Evolutionary conservation across 2,113 vertebrate genomes (phyloP).

Genomic region (Ophiodon elongatus): DNA sequence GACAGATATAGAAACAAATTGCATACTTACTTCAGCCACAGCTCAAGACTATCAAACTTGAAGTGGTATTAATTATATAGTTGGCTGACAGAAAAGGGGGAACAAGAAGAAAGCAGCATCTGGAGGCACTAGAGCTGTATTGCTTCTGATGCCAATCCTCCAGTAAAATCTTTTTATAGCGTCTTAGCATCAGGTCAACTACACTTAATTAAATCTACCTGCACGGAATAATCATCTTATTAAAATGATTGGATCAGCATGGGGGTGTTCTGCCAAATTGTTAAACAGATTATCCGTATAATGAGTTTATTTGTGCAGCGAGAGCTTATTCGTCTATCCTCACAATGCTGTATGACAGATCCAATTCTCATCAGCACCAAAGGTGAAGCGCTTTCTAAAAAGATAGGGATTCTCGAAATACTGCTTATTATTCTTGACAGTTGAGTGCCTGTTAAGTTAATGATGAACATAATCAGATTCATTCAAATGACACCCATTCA

Average conservation of each 20-base stretch:
- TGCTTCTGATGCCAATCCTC: constrained; percentile 43
- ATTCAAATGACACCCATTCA: constrained; percentile 19
- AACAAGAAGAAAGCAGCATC: constrained; percentile 25
- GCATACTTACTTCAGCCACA: neutral
- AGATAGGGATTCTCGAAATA: constrained; percentile 14
- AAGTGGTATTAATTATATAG: constrained; percentile 41
- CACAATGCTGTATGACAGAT: constrained; percentile 44
- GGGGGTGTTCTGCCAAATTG: constrained; percentile 58
- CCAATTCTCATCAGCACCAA: constrained; percentile 43
- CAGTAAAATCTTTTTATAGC: constrained; percentile 62
- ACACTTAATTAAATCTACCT: constrained; percentile 78
- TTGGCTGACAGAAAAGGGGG: constrained; percentile 30
- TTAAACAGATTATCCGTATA: constrained; percentile 76
- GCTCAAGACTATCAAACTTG: constrained; percentile 8
- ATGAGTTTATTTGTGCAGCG: constrained; percentile 81
- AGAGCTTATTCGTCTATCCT: constrained; percentile 63
- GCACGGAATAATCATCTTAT: constrained; percentile 80
- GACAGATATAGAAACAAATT: constrained; percentile 36
- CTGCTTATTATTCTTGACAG: constrained; percentile 48
- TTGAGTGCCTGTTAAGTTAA: constrained; percentile 21
- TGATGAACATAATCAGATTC: constrained; percentile 32
- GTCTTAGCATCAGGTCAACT: constrained; percentile 75
- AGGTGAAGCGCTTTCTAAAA: constrained; percentile 25
- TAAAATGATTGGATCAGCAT: constrained; percentile 75
- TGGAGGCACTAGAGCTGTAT: constrained; percentile 36